Conservation (phyloP, 2,888 invertebrate genomes). For the Schizotus pectinicornis region DNA sequence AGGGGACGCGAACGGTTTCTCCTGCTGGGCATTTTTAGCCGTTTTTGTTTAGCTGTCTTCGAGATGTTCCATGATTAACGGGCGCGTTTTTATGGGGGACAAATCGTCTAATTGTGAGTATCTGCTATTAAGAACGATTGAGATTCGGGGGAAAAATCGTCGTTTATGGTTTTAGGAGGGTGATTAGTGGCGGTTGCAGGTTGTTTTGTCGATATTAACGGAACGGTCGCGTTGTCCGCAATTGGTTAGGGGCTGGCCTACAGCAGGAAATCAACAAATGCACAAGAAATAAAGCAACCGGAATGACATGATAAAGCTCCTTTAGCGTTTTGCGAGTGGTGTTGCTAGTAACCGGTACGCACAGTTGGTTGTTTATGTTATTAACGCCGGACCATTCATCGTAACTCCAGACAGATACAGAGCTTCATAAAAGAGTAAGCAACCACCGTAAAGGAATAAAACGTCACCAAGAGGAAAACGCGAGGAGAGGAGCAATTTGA, state of each 20-base stretch:
- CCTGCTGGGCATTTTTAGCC: too few species aligned
- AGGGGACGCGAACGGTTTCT: too few species aligned
- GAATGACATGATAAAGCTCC: conserved; percentile 35
- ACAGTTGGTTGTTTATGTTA: conserved; percentile 52
- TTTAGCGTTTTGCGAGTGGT: conserved; percentile 25
- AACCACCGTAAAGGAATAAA: conserved; percentile 51
- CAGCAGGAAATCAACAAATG: conserved; percentile 32
- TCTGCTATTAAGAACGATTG: too few species aligned
- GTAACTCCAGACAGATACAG: conserved; percentile 51
- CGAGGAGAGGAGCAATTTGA: conserved; percentile 44
- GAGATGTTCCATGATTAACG: too few species aligned
- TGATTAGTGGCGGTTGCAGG: neutral
- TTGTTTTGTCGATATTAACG: conserved; percentile 5
- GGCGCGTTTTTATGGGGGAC: too few species aligned
- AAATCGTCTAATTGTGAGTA: too few species aligned
- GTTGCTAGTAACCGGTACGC: conserved; percentile 25
- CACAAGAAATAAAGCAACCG: conserved; percentile 35
- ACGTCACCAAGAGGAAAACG: conserved; percentile 47
- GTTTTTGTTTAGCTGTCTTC: too few species aligned
- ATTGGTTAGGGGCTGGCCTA: neutral
- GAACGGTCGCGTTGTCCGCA: conserved; percentile 1
- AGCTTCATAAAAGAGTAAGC: conserved; percentile 54
- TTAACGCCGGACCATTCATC: conserved; percentile 52
- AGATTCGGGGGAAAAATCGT: too few species aligned
- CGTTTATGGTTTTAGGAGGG: neutral